These are phyloP conservation scores for Pinna nobilis DNA, from an alignment of 1,140 invertebrate species.

Conservation along the genomic window DNA sequence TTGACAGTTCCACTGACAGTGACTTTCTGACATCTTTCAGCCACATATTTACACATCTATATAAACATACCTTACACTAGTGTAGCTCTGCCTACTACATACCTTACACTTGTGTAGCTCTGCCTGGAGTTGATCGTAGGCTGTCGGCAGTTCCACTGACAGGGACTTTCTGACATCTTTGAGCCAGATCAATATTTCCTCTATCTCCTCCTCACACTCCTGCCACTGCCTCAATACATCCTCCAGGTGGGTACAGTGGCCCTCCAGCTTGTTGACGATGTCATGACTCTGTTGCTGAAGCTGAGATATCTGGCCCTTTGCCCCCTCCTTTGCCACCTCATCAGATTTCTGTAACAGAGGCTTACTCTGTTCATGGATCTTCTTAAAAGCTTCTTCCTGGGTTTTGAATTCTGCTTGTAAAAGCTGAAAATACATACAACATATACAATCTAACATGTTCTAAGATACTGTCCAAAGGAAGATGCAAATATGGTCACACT, in stretches of 20 bases:
- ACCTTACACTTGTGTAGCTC: slow-evolving; percentile 70
- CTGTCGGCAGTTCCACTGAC: slow-evolving; percentile 56
- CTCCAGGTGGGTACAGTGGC: slow-evolving; percentile 79
- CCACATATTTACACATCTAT: too few relatives aligned
- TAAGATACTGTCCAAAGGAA: too few relatives aligned
- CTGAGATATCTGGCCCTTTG: slow-evolving; percentile 53
- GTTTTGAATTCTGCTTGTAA: slow-evolving; percentile 63
- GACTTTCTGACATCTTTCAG: slow-evolving; percentile 65
- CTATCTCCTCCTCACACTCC: slow-evolving; percentile 72
- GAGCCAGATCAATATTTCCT: slow-evolving; percentile 67
- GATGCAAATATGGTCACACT: too few relatives aligned
- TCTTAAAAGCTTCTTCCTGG: slow-evolving; percentile 63
- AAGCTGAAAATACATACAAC: slow-evolving; percentile 43
- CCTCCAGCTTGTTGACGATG: slow-evolving; percentile 78
- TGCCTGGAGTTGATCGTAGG: slow-evolving; percentile 68
- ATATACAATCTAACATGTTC: too few relatives aligned
- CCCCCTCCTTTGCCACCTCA: slow-evolving; percentile 46
- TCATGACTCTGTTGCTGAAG: slow-evolving; percentile 76
- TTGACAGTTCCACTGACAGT: slow-evolving; percentile 59
- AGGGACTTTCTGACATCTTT: slow-evolving; percentile 63
- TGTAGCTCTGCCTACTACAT: too few relatives aligned
- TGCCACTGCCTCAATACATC: slow-evolving; percentile 71
- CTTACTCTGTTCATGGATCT: slow-evolving; percentile 71
- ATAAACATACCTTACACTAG: too few relatives aligned
- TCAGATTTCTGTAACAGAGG: slow-evolving; percentile 82